Evolutionary conservation across 2,888 invertebrate genomes (phyloP).

Genomic region (Pecten maximus): DNA sequence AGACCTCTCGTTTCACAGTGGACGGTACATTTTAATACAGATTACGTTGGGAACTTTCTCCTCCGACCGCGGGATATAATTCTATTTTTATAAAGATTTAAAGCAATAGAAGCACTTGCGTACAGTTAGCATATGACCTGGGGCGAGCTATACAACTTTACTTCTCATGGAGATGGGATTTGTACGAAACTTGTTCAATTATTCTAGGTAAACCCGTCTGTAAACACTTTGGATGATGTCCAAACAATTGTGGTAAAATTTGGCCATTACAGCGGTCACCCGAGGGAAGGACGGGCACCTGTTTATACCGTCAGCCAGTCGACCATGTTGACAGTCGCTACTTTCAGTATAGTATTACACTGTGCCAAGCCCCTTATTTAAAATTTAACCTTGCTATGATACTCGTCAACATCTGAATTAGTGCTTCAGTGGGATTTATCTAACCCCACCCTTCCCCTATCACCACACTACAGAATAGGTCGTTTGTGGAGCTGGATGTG

Average conservation of each 20-base stretch:
- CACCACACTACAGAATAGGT: background rate
- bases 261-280: conserved; percentile 21
- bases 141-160: conserved; percentile 5
- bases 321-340: background rate
- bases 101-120: background rate
- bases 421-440: background rate
- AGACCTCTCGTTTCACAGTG: background rate
- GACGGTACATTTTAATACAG: background rate
- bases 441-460: background rate
- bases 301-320: background rate
- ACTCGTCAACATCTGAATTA: background rate
- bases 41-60: background rate
- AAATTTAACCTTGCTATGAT: background rate
- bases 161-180: background rate
- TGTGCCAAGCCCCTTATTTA: background rate
- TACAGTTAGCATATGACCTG: background rate
- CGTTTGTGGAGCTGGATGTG: background rate
- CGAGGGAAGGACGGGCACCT: conserved; percentile 16
- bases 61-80: background rate
- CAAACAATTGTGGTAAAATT: conserved; percentile 8
- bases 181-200: conserved; percentile 4
- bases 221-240: conserved; percentile 9
- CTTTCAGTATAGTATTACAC: background rate
- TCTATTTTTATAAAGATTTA: conserved; percentile 1
- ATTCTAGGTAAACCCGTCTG: background rate